A percentile compares a stretch with the other conserved stretches of the same genome.
Conservation (phyloP, 2,888 invertebrate species). For the Nysson spinosus region DNA sequence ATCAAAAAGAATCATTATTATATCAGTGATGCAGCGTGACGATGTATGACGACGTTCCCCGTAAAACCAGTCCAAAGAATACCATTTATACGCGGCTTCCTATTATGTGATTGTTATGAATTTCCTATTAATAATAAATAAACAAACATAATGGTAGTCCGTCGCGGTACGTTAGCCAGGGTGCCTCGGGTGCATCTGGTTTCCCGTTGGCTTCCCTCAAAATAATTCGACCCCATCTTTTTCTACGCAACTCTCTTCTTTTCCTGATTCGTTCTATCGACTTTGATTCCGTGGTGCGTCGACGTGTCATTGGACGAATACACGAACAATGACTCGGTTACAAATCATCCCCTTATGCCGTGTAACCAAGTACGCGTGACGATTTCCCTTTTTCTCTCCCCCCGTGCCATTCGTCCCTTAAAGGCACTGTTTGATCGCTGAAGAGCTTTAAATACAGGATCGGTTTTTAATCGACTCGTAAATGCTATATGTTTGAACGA, state of each 20-base stretch:
- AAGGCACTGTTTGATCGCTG: slow-evolving; percentile 45
- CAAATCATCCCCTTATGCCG: slow-evolving; percentile 65
- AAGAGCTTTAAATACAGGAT: slow-evolving; percentile 20
- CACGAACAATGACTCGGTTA: slow-evolving; percentile 62
- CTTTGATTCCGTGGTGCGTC: slow-evolving; percentile 15
- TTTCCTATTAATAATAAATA: slow-evolving; percentile 77
- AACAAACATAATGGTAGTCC: slow-evolving; percentile 74
- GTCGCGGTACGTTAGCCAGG: slow-evolving; percentile 73
- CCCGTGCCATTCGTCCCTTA: neutral
- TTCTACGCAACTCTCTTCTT: slow-evolving; percentile 1
- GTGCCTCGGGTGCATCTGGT: slow-evolving; percentile 73
- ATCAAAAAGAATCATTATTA: slow-evolving; percentile 58
- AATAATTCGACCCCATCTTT: neutral
- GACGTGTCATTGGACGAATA: slow-evolving; percentile 37
- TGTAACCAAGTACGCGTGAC: slow-evolving; percentile 53
- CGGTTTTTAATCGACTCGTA: slow-evolving; percentile 24
- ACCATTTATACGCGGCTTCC: slow-evolving; percentile 52
- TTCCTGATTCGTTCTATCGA: slow-evolving; percentile 36
- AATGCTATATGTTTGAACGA: no score
- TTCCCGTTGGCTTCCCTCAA: no score
- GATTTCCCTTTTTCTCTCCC: slow-evolving; percentile 12
- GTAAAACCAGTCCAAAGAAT: slow-evolving; percentile 40
- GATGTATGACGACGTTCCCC: slow-evolving; percentile 56
- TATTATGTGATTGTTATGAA: slow-evolving; percentile 76
- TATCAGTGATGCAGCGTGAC: slow-evolving; percentile 65